Percentiles rank a stretch among this genome's conserved stretches.
These are phyloP conservation scores for Sarcoramphus papa DNA, from an alignment of 2,797 vertebrate genomes.

Conservation along the genomic window DNA sequence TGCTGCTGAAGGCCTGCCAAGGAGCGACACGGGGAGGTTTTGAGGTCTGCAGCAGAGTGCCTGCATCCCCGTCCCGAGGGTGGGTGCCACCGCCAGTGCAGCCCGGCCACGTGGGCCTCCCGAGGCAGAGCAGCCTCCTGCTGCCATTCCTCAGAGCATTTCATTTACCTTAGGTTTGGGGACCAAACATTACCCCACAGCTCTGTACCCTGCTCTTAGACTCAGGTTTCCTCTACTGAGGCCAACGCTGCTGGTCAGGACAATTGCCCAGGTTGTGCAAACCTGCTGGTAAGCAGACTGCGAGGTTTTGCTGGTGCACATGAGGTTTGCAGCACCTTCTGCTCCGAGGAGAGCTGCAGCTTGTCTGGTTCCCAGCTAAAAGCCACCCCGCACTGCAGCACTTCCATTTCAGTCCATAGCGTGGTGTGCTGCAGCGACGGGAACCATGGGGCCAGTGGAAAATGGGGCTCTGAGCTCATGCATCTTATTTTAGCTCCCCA, in stretches of 20 bases:
- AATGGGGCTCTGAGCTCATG: conserved; percentile 69
- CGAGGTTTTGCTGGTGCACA: not conserved
- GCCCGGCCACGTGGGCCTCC: rapidly evolving
- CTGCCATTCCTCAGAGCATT: not conserved
- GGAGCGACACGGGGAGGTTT: rapidly evolving
- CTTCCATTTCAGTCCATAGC: conserved; percentile 55
- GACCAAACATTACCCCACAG: not conserved
- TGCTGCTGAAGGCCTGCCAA: not conserved
- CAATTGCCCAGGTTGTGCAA: not conserved
- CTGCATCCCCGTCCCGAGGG: not conserved
- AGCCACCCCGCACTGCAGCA: not conserved
- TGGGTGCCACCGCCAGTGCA: not conserved
- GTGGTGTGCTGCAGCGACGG: not conserved
- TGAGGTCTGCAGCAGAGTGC: not conserved
- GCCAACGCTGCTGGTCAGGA: not conserved
- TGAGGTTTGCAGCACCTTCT: not conserved
- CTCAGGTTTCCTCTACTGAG: not conserved
- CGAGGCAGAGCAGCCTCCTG: not conserved
- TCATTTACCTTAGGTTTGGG: not conserved
- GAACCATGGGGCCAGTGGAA: not conserved
- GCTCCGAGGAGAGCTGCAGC: not conserved
- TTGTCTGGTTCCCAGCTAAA: rapidly evolving
- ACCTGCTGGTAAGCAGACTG: rapidly evolving
- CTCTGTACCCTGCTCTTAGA: not conserved
- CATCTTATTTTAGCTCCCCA: conserved; percentile 76